These are phyloP conservation scores for Nothoprocta perdicaria DNA, from an alignment of 2,113 vertebrate genomes.

Conservation along the genomic window DNA sequence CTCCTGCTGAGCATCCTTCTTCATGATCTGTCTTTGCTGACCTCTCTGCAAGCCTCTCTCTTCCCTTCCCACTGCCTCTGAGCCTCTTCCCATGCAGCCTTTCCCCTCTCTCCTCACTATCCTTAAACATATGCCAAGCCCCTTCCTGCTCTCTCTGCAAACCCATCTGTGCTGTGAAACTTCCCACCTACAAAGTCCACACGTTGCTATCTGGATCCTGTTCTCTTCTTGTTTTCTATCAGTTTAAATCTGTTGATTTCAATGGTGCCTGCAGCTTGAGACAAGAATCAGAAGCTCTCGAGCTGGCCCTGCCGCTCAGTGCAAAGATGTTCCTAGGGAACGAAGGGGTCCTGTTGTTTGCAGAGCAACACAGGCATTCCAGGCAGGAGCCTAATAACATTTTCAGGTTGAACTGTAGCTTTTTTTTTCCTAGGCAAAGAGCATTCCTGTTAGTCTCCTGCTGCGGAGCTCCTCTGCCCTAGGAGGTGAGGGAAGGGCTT, in stretches of 20 bases:
- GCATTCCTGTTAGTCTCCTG: neutral
- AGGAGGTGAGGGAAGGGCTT: neutral
- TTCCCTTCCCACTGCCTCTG: neutral
- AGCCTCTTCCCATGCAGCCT: neutral
- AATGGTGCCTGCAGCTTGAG: neutral
- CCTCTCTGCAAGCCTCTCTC: neutral
- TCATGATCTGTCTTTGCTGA: accelerated
- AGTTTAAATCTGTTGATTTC: slow-evolving; percentile 47
- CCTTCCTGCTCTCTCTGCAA: slow-evolving; percentile 41
- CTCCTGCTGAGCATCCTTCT: neutral
- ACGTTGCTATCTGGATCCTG: slow-evolving; percentile 20
- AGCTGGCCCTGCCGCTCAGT: neutral
- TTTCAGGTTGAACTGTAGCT: neutral
- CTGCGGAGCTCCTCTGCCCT: neutral
- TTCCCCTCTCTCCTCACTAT: neutral
- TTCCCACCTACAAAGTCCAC: slow-evolving; percentile 24
- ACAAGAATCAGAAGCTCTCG: slow-evolving; percentile 1
- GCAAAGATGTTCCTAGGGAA: neutral
- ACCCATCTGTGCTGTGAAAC: slow-evolving; percentile 66
- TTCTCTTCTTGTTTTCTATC: slow-evolving; percentile 46
- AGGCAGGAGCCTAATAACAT: neutral
- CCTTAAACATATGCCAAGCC: neutral
- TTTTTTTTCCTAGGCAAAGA: neutral
- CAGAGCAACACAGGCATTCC: neutral
- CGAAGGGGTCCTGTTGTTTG: neutral